A percentile compares a stretch with the other conserved stretches of the same genome.
These are phyloP conservation scores for Ctenopoma kingsleyae DNA, from an alignment of 2,797 vertebrate genomes.

Conservation along the genomic window DNA sequence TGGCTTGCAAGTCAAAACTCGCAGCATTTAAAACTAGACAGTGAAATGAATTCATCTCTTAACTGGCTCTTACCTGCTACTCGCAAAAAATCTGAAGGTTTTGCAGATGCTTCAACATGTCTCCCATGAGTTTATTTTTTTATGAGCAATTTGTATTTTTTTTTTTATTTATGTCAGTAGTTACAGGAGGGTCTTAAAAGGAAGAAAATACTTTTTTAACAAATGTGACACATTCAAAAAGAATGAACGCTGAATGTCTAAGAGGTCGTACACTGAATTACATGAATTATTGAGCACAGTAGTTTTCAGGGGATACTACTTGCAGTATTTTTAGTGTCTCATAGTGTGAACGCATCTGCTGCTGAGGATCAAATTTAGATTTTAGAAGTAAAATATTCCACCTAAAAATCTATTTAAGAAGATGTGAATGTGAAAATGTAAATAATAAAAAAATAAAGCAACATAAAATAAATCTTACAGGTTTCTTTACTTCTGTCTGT, in stretches of 20 bases:
- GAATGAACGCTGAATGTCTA: not conserved
- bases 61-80: not conserved
- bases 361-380: not conserved
- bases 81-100: not conserved
- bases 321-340: not conserved
- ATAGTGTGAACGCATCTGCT: not conserved
- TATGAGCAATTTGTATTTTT: no score
- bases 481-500: constrained; percentile 6
- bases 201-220: not conserved
- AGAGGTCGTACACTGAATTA: not conserved
- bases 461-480: not conserved
- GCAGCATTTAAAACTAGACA: not conserved
- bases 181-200: not conserved
- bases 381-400: not conserved
- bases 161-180: not conserved
- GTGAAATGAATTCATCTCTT: not conserved
- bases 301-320: not conserved
- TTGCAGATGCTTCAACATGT: not conserved
- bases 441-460: not conserved
- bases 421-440: not conserved
- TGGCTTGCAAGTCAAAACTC: not conserved
- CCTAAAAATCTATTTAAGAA: not conserved
- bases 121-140: no score
- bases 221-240: not conserved
- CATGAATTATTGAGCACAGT: not conserved